Percentiles rank a stretch among this genome's conserved stretches.
Evolutionary conservation across 1,140 invertebrate species (phyloP).

Genomic region (Pogonomyrmex barbatus): DNA sequence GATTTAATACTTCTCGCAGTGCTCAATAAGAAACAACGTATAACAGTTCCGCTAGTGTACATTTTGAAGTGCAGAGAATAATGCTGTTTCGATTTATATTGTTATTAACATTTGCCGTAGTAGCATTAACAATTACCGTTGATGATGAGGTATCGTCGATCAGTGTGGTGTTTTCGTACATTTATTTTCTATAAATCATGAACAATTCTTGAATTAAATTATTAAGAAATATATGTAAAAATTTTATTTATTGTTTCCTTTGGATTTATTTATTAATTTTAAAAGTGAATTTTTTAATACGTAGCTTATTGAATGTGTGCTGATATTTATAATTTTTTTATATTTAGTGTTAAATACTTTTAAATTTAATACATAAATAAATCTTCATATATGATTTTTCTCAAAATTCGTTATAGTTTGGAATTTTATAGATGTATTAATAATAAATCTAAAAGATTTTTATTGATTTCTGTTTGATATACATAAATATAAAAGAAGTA

Average conservation of each 20-base stretch:
- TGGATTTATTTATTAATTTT: not conserved
- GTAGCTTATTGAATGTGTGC: not conserved
- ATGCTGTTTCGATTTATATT: slow-evolving; percentile 54
- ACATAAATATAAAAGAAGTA: not conserved
- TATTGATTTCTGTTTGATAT: not conserved
- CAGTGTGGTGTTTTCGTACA: not conserved
- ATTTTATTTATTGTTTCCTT: not conserved
- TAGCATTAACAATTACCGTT: not conserved
- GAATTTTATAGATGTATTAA: not conserved
- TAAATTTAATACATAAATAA: not conserved
- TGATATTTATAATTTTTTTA: not conserved
- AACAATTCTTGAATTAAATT: not conserved
- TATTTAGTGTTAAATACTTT: not conserved
- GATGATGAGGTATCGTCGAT: slow-evolving; percentile 61
- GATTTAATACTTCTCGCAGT: slow-evolving; percentile 23
- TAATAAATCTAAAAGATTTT: not conserved
- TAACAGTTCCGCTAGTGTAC: not conserved
- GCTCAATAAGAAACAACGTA: not conserved
- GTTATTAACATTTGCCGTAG: not conserved
- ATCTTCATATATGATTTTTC: not conserved
- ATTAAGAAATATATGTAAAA: not conserved
- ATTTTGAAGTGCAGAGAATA: slow-evolving; percentile 36
- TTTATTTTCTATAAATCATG: not conserved
- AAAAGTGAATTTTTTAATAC: not conserved
- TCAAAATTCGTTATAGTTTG: not conserved